Base-by-base conservation (phyloP, 2,113 vertebrate genomes). In the Alectura lathami region DNA sequence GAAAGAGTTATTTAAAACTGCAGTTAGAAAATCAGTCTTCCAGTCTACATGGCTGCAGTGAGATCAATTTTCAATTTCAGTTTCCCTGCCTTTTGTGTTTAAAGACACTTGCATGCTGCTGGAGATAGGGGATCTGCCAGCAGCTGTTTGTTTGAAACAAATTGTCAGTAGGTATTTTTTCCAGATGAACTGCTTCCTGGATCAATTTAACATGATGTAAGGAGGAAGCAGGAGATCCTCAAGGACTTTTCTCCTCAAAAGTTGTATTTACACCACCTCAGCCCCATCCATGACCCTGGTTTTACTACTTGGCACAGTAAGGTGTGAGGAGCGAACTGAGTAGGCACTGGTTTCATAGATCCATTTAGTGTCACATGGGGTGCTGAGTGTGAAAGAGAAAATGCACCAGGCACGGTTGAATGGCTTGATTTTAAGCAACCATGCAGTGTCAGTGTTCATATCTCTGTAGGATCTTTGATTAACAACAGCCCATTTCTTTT, bases 21-120 rank as follows among this genome's bases (percentile, higher is more conserved):
- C 70, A 81, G 82, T 74, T 89, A 81, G 81, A 92, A 97, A 95
- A 97, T 96, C 53, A 80, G 50, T 94, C 95, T 96, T 96, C 81
- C 54, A 14, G 15, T 93, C 91, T 95, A 20, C 0, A 0, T 86
- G 78, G 83, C 76, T 6, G 24, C 74, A 94, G 79, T 1, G 18
- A 96, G 94, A 97, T 96, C 97, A 97, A 96, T 97, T 97, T 97
- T 97, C 96, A 97, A 95, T 97, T 96, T 96, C 78, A 36, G 53
- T 91, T 95, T 94, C 66, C 34, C 59, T 94, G 83, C 83, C 87
- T 96, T 96, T 94, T 96, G 86, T 97, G 84, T 94, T 89, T 83
- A 1, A 17, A 96, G 89, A 92, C 79, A 85, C 93, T 93, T 42
- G 32, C 29, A 38, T 94, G 85, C 93, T 0, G 0, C 47, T 87